Conservation (phyloP, 1,140 invertebrate species). For the Pemphigus obesinymphae region DNA sequence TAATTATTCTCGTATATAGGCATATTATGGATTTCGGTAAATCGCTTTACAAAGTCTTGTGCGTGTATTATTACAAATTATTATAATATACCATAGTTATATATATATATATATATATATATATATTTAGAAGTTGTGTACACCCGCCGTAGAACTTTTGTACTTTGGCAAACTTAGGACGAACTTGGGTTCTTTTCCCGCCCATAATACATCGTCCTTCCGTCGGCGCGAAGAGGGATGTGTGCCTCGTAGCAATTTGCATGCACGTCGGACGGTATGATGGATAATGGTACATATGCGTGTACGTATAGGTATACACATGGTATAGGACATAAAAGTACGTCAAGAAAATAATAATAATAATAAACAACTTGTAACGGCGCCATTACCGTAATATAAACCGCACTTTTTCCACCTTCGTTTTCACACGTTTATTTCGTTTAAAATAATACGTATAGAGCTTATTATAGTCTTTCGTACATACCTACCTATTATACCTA, state of each 20-base stretch:
- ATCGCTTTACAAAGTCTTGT: too few species aligned
- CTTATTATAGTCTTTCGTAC: not conserved
- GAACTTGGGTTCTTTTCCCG: not conserved
- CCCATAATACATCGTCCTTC: too few species aligned
- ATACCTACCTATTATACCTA: too few species aligned
- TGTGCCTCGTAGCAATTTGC: not conserved
- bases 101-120: too few species aligned
- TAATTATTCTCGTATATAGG: too few species aligned
- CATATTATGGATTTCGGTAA: too few species aligned
- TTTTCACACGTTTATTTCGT: not conserved
- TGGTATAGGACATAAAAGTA: not conserved
- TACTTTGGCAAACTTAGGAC: not conserved
- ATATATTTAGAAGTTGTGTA: too few species aligned
- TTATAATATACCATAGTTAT: too few species aligned
- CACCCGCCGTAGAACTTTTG: not conserved
- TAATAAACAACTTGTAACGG: not conserved
- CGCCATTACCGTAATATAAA: not conserved
- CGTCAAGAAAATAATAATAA: constrained; percentile 11
- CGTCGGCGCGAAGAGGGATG: too few species aligned
- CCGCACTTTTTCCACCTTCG: not conserved
- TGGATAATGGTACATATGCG: not conserved
- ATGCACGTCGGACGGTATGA: not conserved
- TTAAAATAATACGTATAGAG: too few species aligned
- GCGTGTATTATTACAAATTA: too few species aligned
- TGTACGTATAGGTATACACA: not conserved